Evolutionary conservation across 2,888 invertebrate species (phyloP), one percentile per base, ranked within the genome.

Genomic region (Drosophila prostipennis): DNA sequence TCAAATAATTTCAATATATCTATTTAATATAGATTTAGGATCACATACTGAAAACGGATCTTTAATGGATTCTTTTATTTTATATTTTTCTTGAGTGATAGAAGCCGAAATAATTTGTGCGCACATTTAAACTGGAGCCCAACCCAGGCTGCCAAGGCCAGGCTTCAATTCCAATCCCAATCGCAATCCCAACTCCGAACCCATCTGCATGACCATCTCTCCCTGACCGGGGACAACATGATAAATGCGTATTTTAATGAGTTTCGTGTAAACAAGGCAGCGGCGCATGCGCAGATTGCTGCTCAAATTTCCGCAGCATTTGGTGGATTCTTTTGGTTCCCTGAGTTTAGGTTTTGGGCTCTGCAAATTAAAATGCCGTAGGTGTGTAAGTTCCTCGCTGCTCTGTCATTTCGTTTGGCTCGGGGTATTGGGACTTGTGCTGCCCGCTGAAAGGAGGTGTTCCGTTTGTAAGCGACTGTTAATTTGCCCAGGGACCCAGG

Each of bases 161-260:
- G 11, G 19, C 42, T 59, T 34, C 34, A 59, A 26, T 63, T 48
- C 46, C 52, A 40, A 6, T 5, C 11, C 36, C 65, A 69, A 54
- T 34, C 51, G 45, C 59, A 55, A 26, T 34, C 37, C 29, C 37
- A 52, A 51, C 23, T 36, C 19, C 59, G 26, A n/a, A 46, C 52
- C 53, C 67, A 59, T 63, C 64, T 63, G 58, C 57, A 64, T 75
- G 52, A 32, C 57, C 64, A 59, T 51, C 63, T 63, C 48, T 46
- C 37, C 51, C 56, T 53, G 56, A 37, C 67, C 68, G 70, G 67
- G 58, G 56, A 74, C 61, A 77, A 68, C 72, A 86, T 90, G 91
- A 90, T 91, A 89, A 90, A 90, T 90, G 84, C 73, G 67, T 76
- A 77, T 84, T 90, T 90, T 90, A 91, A 90, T 90, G 89, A 91